Conservation (phyloP, 2,113 vertebrate species). For the Pristiophorus japonicus region DNA sequence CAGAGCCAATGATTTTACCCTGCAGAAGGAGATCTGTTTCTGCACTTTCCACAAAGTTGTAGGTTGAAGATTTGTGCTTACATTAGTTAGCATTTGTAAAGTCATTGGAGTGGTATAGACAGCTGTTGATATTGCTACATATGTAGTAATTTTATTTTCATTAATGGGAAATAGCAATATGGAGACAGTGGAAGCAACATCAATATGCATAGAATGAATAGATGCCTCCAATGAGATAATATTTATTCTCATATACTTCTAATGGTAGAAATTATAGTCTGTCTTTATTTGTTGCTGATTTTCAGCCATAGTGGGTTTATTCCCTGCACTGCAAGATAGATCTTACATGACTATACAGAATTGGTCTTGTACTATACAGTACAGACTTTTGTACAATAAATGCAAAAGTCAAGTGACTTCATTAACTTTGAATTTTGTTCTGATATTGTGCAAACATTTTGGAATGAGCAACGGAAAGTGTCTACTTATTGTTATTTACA, state of each 20-base stretch:
- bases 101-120: neutral
- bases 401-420: neutral
- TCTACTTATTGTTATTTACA: neutral
- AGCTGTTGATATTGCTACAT: neutral
- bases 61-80: neutral
- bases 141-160: neutral
- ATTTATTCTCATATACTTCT: neutral
- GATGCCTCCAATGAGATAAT: neutral
- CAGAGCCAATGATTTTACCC: neutral
- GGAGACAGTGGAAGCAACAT: neutral
- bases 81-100: neutral
- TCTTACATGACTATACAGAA: neutral
- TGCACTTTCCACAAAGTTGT: neutral
- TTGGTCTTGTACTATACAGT: neutral
- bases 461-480: neutral
- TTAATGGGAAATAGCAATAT: neutral
- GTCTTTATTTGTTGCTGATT: neutral
- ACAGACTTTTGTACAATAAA: conserved; percentile 4
- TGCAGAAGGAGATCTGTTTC: neutral
- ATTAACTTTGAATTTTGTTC: neutral
- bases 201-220: neutral
- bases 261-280: neutral
- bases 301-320: neutral
- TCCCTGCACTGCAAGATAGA: neutral
- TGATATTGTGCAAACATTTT: conserved; percentile 9